Conservation (phyloP, 2,113 vertebrate species). For the Larimichthys polyactis region DNA sequence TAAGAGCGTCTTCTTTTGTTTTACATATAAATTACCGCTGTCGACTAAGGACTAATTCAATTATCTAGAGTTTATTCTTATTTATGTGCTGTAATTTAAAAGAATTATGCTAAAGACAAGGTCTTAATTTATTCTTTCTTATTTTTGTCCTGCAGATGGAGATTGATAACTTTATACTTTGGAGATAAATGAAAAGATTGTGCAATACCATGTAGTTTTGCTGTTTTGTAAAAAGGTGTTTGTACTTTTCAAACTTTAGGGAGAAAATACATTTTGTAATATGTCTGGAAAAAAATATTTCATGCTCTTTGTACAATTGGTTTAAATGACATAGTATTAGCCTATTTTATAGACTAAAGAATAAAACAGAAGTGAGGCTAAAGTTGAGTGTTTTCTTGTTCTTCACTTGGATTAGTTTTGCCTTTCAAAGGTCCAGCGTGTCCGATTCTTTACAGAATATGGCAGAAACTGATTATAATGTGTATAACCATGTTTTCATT, state of each 20-base stretch:
- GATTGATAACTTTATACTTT: conserved; percentile 83
- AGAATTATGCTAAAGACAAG: conserved; percentile 76
- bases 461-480: too few relatives aligned
- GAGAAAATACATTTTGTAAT: conserved; percentile 80
- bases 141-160: conserved; percentile 76
- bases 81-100: conserved; percentile 83
- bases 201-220: conserved; percentile 86
- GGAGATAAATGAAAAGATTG: conserved; percentile 80
- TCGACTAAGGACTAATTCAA: conserved; percentile 79
- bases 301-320: conserved; percentile 85
- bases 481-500: too few relatives aligned
- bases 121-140: conserved; percentile 85
- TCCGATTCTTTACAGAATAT: too few relatives aligned
- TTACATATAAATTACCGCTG: conserved; percentile 66
- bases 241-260: conserved; percentile 86
- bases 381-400: not conserved
- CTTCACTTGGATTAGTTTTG: too few relatives aligned
- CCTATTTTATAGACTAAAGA: conserved; percentile 85
- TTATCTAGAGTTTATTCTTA: conserved; percentile 79
- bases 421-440: not conserved
- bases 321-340: conserved; percentile 82
- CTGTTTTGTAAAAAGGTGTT: conserved; percentile 86
- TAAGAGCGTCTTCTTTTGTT: conserved; percentile 61
- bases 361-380: conserved; percentile 79
- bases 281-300: conserved; percentile 77